Conservation (phyloP, 2,113 vertebrate species). For the Neolamprologus sp. region DNA sequence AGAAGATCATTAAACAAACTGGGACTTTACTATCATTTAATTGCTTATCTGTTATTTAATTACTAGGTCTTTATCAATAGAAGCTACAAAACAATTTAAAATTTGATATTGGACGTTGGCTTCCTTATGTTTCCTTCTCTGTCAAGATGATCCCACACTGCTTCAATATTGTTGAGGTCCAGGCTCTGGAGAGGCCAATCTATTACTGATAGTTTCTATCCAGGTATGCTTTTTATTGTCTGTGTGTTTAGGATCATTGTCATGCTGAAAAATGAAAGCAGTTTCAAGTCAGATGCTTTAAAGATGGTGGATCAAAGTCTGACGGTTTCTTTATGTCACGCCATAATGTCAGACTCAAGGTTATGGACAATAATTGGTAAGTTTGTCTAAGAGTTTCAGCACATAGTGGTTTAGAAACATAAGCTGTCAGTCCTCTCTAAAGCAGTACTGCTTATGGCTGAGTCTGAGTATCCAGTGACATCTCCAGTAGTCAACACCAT, state of each 20-base stretch:
- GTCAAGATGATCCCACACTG: not conserved
- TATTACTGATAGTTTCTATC: not conserved
- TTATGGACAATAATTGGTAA: constrained; percentile 6
- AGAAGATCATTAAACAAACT: not conserved
- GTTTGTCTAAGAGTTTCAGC: constrained; percentile 7
- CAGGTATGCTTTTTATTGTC: not conserved
- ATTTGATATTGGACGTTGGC: not conserved
- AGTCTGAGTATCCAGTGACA: constrained; percentile 34
- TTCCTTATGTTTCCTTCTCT: not conserved
- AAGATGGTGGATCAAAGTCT: not conserved
- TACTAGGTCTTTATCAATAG: not conserved
- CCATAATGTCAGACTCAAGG: not conserved
- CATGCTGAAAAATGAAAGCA: not conserved
- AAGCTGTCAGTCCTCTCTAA: constrained; percentile 20
- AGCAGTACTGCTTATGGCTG: not conserved
- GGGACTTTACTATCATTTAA: not conserved
- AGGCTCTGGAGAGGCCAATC: not conserved
- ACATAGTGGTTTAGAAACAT: not conserved
- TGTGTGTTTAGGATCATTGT: not conserved
- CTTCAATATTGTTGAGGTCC: not conserved
- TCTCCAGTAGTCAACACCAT: constrained; percentile 23
- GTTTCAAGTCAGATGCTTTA: not conserved
- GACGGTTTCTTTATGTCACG: not conserved
- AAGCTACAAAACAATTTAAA: not conserved
- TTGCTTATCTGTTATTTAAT: not conserved